These are phyloP conservation scores for Syrmaticus mikado DNA, from an alignment of 2,113 vertebrate genomes.

Conservation along the genomic window DNA sequence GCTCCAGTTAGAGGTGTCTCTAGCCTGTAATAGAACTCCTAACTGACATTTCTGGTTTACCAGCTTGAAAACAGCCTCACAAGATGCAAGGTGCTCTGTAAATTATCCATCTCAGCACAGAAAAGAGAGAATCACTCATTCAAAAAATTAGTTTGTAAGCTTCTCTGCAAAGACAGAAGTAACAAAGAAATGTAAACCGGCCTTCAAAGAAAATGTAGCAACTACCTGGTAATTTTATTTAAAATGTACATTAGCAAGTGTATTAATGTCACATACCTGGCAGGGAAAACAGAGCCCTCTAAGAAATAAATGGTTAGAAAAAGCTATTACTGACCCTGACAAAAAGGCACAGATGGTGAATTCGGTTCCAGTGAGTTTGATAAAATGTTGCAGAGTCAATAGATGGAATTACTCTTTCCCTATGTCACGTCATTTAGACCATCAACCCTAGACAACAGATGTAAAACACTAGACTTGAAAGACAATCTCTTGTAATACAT, in stretches of 20 bases:
- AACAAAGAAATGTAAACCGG: background rate
- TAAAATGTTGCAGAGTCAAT: background rate
- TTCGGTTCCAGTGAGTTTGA: background rate
- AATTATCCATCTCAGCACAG: background rate
- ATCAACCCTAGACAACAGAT: background rate
- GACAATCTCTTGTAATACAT: background rate
- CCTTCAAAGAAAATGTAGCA: background rate
- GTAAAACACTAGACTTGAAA: constrained; percentile 20
- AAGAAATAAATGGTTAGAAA: background rate
- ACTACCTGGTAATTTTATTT: background rate
- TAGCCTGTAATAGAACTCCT: background rate
- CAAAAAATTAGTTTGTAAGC: background rate
- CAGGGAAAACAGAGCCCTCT: background rate
- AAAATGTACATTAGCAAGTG: background rate
- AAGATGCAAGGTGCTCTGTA: background rate
- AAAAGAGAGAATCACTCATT: background rate
- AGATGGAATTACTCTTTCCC: constrained; percentile 34
- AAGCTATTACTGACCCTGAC: constrained; percentile 9
- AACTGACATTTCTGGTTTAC: constrained; percentile 36
- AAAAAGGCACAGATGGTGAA: constrained; percentile 30
- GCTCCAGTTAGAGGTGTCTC: constrained; percentile 13
- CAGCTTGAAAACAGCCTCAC: background rate
- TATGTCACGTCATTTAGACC: background rate
- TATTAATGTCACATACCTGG: background rate
- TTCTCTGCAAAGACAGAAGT: background rate